phyloP scores from a whole-genome alignment of 2,888 invertebrate species.

The Amiota communis region DNA sequence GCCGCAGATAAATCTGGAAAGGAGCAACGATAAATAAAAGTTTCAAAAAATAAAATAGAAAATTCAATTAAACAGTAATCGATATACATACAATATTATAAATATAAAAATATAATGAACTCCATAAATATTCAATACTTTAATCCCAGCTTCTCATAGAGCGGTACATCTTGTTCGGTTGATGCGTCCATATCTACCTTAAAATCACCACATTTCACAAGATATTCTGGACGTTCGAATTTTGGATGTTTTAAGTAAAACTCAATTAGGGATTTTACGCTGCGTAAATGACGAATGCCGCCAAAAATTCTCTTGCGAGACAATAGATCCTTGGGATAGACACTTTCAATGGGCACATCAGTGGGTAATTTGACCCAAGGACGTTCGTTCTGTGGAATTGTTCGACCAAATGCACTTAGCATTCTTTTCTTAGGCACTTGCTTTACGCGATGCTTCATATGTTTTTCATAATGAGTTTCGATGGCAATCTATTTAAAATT shows the following conservation, averaged over 20 bases:
- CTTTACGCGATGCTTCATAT: constrained; percentile 57
- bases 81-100: too few relatives aligned
- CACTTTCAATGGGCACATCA: constrained; percentile 62
- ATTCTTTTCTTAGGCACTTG: constrained; percentile 46
- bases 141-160: constrained; percentile 68
- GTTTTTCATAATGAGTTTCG: constrained; percentile 69
- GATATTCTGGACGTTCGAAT: constrained; percentile 65
- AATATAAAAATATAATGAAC: too few relatives aligned
- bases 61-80: too few relatives aligned
- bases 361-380: constrained; percentile 59
- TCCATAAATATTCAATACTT: constrained; percentile 49
- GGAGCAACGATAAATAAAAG: too few relatives aligned
- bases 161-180: constrained; percentile 59
- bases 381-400: constrained; percentile 65
- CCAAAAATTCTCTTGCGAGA: constrained; percentile 69
- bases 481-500: constrained; percentile 62
- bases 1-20: too few relatives aligned
- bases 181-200: constrained; percentile 47
- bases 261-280: constrained; percentile 66
- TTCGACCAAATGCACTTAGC: constrained; percentile 70
- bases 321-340: constrained; percentile 68
- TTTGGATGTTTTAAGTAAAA: constrained; percentile 64
- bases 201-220: constrained; percentile 64
- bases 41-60: too few relatives aligned
- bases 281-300: constrained; percentile 71